Evolutionary conservation across 1,140 invertebrate species (phyloP).

Genomic region (Bemisia tabaci): DNA sequence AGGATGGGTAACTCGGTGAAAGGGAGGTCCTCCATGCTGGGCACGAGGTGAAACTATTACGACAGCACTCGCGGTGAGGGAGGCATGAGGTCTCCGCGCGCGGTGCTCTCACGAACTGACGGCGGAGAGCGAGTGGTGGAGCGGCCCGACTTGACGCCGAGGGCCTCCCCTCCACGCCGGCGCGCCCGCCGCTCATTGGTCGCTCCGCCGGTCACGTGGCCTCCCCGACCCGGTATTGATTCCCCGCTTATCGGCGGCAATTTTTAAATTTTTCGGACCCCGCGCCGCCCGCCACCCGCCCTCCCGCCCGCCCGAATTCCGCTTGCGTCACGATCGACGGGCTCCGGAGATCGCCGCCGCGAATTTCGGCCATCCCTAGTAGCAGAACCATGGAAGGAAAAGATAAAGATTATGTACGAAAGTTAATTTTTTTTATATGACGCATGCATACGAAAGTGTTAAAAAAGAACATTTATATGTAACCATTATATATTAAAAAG

Average conservation of each 20-base stretch:
- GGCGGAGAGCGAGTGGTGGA: background rate
- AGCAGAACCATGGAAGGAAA: too few species aligned
- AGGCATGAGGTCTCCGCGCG: background rate
- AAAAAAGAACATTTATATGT: too few species aligned
- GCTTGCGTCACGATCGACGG: too few species aligned
- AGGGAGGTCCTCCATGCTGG: background rate
- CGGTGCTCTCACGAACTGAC: background rate
- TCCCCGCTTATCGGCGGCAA: background rate
- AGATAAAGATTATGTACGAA: too few species aligned
- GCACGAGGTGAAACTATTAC: background rate
- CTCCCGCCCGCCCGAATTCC: too few species aligned
- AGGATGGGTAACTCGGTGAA: conserved; percentile 10
- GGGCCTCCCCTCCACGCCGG: background rate
- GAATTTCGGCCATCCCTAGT: too few species aligned
- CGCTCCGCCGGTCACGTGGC: background rate
- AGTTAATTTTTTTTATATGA: too few species aligned
- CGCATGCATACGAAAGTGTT: too few species aligned
- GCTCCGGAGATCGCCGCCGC: too few species aligned
- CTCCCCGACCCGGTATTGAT: background rate
- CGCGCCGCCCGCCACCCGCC: too few species aligned
- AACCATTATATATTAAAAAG: too few species aligned
- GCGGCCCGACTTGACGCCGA: background rate
- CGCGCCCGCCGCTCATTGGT: background rate
- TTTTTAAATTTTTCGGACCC: conserved; percentile 1
- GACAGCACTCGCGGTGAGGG: background rate